Evolutionary conservation across 2,888 invertebrate species (phyloP), one percentile per base, ranked within the genome.

Genomic region (Apoda limacodes): DNA sequence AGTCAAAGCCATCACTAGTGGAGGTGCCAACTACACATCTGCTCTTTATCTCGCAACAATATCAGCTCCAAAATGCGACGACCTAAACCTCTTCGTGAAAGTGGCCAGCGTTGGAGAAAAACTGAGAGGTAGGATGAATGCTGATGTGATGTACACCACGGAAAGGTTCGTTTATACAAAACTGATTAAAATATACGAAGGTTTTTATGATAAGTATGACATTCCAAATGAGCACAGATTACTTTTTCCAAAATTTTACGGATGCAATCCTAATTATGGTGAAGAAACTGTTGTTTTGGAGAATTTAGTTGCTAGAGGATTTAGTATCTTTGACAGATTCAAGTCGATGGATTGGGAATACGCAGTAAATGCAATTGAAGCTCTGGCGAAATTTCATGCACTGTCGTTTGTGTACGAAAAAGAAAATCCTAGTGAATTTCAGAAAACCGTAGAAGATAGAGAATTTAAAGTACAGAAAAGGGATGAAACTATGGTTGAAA

Each of bases 311-410:
- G 45, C 43, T 1, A 37, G 43, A n/a, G 64, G 64, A 1, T 74
- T 47, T 17, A 22, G 13, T 2, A 40, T 42, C 4, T 58, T 41
- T 27, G 48, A 49, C 15, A 48, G 58, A 25, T 44, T 51, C 11
- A 45, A 50, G n/a, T 36, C 59, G 0, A 39, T 70, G 2, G 58
- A 62, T 24, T 58, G 59, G 52, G 52, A 59, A 3, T 60, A 65
- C 15, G 54, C 60, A 1, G 37, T 54, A 1, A 37, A 48, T 2
- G 50, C 64, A 0, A 43, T 64, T 1, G 42, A 54, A 12, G 41
- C 38, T 1, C 38, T 70, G 7, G 70, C 70, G 0, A 54, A 51
- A 23, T 64, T 67, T 32, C 75, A 75, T 32, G 71, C 71, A 0
- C 36, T 69, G 6, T 70, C 70, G 1, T 63, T 69, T 6, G 65